Conservation (phyloP, 2,797 vertebrate species). For the Siniperca undulata region DNA sequence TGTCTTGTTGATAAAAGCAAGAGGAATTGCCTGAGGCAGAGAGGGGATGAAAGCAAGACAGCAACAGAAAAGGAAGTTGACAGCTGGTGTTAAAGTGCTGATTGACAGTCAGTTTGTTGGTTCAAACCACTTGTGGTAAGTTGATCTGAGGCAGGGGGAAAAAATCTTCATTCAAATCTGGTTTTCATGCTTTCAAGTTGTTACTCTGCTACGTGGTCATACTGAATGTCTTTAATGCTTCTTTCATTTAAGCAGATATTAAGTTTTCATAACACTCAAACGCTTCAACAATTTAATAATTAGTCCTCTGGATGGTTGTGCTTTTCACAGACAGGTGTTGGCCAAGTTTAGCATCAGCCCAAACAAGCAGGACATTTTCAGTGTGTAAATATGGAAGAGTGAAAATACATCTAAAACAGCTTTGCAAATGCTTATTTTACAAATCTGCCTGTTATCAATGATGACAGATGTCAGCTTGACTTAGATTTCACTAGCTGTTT, state of each 20-base stretch:
- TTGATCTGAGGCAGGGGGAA: conserved; percentile 45
- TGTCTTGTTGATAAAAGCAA: conserved; percentile 58
- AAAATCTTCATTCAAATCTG: conserved; percentile 25
- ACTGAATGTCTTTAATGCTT: neutral
- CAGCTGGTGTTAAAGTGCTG: conserved; percentile 72
- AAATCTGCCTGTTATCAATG: neutral
- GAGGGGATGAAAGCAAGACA: conserved; percentile 61
- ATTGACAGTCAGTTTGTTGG: conserved; percentile 66
- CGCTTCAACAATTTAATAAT: neutral
- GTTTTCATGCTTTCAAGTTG: conserved; percentile 29
- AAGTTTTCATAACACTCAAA: neutral
- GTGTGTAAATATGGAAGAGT: neutral
- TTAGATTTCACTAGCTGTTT: neutral
- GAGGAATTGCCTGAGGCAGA: conserved; percentile 59
- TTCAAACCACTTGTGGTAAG: conserved; percentile 66
- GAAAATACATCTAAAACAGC: neutral
- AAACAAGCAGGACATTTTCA: neutral
- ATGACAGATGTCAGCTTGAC: neutral
- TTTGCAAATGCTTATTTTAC: neutral
- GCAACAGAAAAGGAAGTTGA: conserved; percentile 65
- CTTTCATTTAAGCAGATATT: neutral
- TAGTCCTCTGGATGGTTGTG: neutral
- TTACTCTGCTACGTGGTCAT: neutral
- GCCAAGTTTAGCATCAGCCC: neutral
- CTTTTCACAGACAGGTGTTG: neutral